These are phyloP conservation scores for Euura lappo DNA, from an alignment of 1,140 invertebrate species.

Conservation along the genomic window DNA sequence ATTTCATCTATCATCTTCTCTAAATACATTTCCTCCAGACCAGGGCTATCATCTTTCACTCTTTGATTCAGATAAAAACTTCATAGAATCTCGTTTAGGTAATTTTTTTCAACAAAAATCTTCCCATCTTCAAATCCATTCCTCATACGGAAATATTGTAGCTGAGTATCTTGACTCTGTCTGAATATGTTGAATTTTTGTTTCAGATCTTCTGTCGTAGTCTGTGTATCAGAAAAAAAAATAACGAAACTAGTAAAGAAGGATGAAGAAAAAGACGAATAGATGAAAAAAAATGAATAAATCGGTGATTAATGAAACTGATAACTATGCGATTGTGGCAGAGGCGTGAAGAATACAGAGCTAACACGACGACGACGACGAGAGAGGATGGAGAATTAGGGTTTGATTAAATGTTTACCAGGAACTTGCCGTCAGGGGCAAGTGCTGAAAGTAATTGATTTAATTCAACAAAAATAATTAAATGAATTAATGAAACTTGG, in stretches of 20 bases:
- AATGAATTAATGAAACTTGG: not conserved
- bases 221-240: not conserved
- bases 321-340: too few relatives aligned
- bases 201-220: not conserved
- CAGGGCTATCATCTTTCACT: not conserved
- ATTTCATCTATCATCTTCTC: too few relatives aligned
- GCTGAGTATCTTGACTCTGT: not conserved
- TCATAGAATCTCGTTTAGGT: not conserved
- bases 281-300: not conserved
- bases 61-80: too few relatives aligned
- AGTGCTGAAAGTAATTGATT: not conserved
- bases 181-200: not conserved
- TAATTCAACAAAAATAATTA: not conserved
- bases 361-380: not conserved
- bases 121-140: not conserved
- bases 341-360: too few relatives aligned
- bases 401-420: not conserved
- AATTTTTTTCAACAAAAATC: not conserved
- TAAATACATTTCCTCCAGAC: not conserved
- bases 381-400: not conserved
- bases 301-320: not conserved
- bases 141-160: not conserved
- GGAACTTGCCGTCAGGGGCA: not conserved
- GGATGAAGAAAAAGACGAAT: not conserved
- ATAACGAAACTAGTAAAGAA: not conserved